Conservation (phyloP, 1,140 invertebrate genomes). For the Atta colombica region DNA sequence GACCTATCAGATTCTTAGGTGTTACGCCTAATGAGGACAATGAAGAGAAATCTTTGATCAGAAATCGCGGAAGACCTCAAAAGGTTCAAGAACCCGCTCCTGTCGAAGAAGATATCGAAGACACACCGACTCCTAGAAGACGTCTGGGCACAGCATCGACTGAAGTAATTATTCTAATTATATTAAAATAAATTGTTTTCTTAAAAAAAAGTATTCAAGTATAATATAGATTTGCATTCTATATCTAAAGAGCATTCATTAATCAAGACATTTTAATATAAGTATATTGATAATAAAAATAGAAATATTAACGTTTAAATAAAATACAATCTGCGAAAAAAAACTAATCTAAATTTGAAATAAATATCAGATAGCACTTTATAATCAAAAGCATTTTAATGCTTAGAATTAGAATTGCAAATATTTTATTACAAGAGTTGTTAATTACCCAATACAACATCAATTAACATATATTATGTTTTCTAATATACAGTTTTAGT, state of each 20-base stretch:
- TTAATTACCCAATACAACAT: no score
- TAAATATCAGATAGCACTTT: background rate
- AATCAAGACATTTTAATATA: slow-evolving; percentile 1
- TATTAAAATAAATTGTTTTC: background rate
- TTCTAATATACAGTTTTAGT: no score
- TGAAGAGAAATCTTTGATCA: slow-evolving; percentile 79
- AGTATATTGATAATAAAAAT: background rate
- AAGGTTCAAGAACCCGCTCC: slow-evolving; percentile 77
- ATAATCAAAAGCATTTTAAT: background rate
- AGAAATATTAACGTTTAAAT: background rate
- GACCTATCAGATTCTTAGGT: slow-evolving; percentile 87
- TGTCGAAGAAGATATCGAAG: slow-evolving; percentile 77
- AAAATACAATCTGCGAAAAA: background rate
- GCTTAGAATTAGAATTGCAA: background rate
- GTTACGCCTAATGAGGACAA: slow-evolving; percentile 88
- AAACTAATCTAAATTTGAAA: background rate
- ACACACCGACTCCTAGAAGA: slow-evolving; percentile 73
- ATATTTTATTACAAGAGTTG: background rate
- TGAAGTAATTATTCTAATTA: slow-evolving; percentile 72
- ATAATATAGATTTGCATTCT: background rate
- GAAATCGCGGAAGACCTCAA: slow-evolving; percentile 78
- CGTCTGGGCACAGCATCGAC: slow-evolving; percentile 68
- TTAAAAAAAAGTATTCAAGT: background rate
- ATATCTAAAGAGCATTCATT: background rate
- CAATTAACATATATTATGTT: no score